These are phyloP conservation scores for Drosophila hydei DNA, from an alignment of 1,140 invertebrate species.

Conservation along the genomic window DNA sequence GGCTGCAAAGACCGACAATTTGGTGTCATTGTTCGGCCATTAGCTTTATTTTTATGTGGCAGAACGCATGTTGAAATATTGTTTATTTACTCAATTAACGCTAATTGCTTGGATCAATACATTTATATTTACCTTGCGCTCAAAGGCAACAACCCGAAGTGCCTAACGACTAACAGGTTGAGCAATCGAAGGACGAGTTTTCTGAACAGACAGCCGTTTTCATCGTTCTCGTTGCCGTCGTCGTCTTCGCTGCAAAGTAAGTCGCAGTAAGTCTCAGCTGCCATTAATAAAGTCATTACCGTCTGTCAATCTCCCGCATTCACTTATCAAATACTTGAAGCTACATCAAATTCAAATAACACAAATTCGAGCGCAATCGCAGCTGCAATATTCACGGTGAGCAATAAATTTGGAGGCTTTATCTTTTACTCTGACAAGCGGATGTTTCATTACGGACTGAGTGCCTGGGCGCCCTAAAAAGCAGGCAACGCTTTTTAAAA, in stretches of 20 bases:
- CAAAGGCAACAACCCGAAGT: constrained; percentile 35
- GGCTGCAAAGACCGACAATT: constrained; percentile 18
- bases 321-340: constrained; percentile 49
- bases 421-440: constrained; percentile 60
- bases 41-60: constrained; percentile 50
- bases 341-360: constrained; percentile 49
- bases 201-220: constrained; percentile 12
- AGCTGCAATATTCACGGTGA: constrained; percentile 41
- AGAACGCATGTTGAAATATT: constrained; percentile 60
- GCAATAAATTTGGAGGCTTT: constrained; percentile 51
- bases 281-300: constrained; percentile 51
- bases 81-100: constrained; percentile 77
- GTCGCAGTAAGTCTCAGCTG: constrained; percentile 47
- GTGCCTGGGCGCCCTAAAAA: constrained; percentile 40
- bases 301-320: constrained; percentile 43
- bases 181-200: not conserved
- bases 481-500: constrained; percentile 59
- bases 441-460: constrained; percentile 50
- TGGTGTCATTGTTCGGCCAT: constrained; percentile 40
- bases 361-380: constrained; percentile 23
- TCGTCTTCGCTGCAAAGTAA: constrained; percentile 12
- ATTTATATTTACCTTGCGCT: constrained; percentile 70
- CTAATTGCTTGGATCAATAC: constrained; percentile 78
- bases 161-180: constrained; percentile 12
- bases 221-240: too few species aligned